Percentiles rank a stretch among this genome's conserved stretches.
phyloP scores from a whole-genome alignment of 2,113 vertebrate species.

The Lagenorhynchus albirostris region DNA sequence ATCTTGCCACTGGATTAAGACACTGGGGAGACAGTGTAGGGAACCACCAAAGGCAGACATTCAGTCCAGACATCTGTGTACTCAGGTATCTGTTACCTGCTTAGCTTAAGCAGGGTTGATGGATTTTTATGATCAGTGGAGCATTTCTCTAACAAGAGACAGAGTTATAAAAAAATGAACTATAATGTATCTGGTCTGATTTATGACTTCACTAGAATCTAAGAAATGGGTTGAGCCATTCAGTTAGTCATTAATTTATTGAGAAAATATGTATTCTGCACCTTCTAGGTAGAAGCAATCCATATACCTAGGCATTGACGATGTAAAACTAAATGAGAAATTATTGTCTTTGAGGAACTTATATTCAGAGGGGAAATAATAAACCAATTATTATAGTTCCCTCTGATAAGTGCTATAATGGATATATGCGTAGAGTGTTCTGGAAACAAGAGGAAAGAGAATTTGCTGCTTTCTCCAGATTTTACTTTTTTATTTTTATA shows the following conservation, averaged over 20 bases:
- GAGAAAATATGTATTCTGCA: neutral
- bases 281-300: neutral
- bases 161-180: neutral
- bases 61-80: neutral
- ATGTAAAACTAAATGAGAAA: neutral
- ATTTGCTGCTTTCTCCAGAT: neutral
- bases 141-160: neutral
- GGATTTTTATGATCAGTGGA: neutral
- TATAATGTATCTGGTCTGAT: neutral
- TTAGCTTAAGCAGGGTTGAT: neutral
- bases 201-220: neutral
- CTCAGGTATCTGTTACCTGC: neutral
- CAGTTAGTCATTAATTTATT: neutral
- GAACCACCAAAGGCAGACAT: neutral
- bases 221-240: neutral
- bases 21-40: neutral
- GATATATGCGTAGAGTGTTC: neutral
- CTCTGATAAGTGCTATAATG: neutral
- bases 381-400: neutral
- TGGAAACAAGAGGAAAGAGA: neutral
- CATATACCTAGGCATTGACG: neutral
- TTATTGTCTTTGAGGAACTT: neutral
- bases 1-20: neutral
- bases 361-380: neutral
- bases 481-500: neutral